A percentile compares a stretch with the other conserved stretches of the same genome.
Conservation (phyloP, 2,797 vertebrate species). For the Aeoliscus strigatus region DNA sequence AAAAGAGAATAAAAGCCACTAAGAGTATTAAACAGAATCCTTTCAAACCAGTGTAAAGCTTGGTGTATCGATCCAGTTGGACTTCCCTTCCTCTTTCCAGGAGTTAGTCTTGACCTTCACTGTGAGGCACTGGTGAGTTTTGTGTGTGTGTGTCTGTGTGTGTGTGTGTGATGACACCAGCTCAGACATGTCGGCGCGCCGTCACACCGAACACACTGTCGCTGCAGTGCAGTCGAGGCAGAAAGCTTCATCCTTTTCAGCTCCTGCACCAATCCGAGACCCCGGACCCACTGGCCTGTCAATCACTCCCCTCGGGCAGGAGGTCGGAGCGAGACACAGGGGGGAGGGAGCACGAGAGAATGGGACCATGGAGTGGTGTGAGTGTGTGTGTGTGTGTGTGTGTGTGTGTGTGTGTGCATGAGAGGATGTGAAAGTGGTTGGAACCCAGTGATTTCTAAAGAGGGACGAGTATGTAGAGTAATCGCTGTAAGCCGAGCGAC, state of each 20-base stretch:
- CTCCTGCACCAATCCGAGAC: constrained; percentile 51
- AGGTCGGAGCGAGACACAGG: constrained; percentile 66
- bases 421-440: constrained; percentile 56
- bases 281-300: constrained; percentile 61
- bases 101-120: no score
- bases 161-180: no score
- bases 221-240: constrained; percentile 32
- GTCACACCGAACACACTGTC: no score
- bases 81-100: no score
- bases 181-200: no score
- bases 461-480: constrained; percentile 48
- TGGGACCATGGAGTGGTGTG: constrained; percentile 12
- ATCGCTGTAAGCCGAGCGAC: constrained; percentile 64
- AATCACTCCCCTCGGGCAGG: constrained; percentile 68
- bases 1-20: no score
- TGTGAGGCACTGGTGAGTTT: no score
- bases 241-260: constrained; percentile 53
- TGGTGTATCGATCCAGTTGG: no score
- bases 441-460: constrained; percentile 46
- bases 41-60: no score
- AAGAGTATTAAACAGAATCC: no score
- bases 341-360: constrained; percentile 43
- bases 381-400: constrained; percentile 2
- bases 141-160: no score
- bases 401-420: no score